A percentile compares a stretch with the other conserved stretches of the same genome.
Evolutionary conservation across 2,888 invertebrate species (phyloP).

Genomic region (Cheilosia scutellata): DNA sequence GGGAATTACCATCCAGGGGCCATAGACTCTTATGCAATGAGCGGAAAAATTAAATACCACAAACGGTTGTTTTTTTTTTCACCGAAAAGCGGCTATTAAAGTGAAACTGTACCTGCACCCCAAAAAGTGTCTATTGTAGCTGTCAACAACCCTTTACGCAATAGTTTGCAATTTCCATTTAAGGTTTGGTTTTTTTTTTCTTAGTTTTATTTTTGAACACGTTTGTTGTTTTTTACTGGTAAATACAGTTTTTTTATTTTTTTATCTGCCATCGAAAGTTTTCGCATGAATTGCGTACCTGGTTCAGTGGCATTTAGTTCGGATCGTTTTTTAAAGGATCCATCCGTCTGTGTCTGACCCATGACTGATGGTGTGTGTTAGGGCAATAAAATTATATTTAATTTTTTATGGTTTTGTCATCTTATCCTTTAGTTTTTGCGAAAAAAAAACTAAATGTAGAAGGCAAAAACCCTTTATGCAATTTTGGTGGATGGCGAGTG

Average conservation of each 20-base stretch:
- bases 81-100: neutral
- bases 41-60: conserved; percentile 10
- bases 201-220: neutral
- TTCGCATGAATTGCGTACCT: conserved; percentile 62
- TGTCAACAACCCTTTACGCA: conserved; percentile 45
- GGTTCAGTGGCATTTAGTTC: conserved; percentile 41
- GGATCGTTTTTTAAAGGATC: neutral
- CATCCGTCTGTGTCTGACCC: neutral
- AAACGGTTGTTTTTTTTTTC: conserved; percentile 15
- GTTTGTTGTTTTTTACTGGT: conserved; percentile 14
- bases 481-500: conserved; percentile 8
- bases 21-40: conserved; percentile 51
- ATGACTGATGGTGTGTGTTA: conserved; percentile 10
- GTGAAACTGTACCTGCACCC: conserved; percentile 31
- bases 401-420: conserved; percentile 10
- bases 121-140: neutral
- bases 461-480: conserved; percentile 55
- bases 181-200: neutral
- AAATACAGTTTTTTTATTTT: conserved; percentile 14
- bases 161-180: conserved; percentile 27
- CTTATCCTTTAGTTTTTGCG: neutral
- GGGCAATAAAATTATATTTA: conserved; percentile 40
- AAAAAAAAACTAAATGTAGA: neutral
- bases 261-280: conserved; percentile 47
- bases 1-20: conserved; percentile 16